These are phyloP conservation scores for Zaprionus capensis DNA, from an alignment of 1,140 invertebrate genomes.

Conservation along the genomic window DNA sequence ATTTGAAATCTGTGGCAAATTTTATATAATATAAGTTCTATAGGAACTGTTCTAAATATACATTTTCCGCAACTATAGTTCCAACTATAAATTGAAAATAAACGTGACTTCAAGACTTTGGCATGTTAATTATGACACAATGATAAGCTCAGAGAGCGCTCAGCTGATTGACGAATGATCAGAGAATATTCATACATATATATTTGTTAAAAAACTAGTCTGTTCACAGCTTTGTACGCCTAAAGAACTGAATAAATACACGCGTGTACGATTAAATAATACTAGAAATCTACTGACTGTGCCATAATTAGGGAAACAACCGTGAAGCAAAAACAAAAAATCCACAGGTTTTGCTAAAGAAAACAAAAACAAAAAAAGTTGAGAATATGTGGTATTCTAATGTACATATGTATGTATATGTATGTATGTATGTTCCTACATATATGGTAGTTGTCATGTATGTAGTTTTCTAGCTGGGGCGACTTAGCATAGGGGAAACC, in stretches of 20 bases:
- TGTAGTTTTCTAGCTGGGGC: constrained; percentile 17
- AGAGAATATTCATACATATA: not conserved
- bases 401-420: not conserved
- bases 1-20: not conserved
- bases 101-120: not conserved
- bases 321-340: not conserved
- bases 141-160: not conserved
- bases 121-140: constrained; percentile 2
- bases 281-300: constrained; percentile 15
- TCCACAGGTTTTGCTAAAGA: constrained; percentile 11
- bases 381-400: not conserved
- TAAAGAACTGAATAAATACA: not conserved
- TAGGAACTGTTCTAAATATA: not conserved
- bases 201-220: not conserved
- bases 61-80: not conserved
- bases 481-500: constrained; percentile 30
- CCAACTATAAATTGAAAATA: not conserved
- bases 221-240: not conserved
- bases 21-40: constrained; percentile 8
- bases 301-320: constrained; percentile 12
- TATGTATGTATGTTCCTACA: not conserved
- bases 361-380: not conserved
- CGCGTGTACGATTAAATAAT: not conserved
- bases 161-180: constrained; percentile 2
- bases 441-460: not conserved